Percentiles rank a stretch among this genome's conserved stretches.
Evolutionary conservation across 1,140 invertebrate genomes (phyloP).

Genomic region (Phenacoccus solenopsis): DNA sequence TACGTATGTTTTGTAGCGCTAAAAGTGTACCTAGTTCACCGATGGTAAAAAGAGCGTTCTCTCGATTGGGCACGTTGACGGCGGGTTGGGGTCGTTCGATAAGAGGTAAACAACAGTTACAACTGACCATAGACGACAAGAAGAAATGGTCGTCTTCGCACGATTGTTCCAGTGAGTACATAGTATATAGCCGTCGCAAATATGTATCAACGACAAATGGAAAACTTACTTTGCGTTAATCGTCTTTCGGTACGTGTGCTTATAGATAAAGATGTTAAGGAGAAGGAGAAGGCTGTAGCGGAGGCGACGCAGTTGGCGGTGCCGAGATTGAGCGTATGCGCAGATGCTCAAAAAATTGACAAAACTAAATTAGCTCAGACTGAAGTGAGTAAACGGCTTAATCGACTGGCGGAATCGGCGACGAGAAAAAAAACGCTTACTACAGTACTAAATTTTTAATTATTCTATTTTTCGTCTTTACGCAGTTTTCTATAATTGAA

Average conservation of each 20-base stretch:
- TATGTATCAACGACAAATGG: too few species aligned
- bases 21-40: constrained; percentile 88
- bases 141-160: constrained; percentile 86
- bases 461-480: constrained; percentile 27
- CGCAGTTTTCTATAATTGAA: constrained; percentile 82
- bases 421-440: not conserved
- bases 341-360: constrained; percentile 86
- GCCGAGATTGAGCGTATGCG: constrained; percentile 78
- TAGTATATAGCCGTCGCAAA: too few species aligned
- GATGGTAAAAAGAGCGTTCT: constrained; percentile 87
- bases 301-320: constrained; percentile 55
- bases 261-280: constrained; percentile 59
- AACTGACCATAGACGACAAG: constrained; percentile 66
- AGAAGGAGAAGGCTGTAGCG: constrained; percentile 57
- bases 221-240: too few species aligned
- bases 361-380: constrained; percentile 78
- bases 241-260: too few species aligned
- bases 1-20: too few species aligned
- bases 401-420: not conserved
- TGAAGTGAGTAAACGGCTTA: constrained; percentile 52
- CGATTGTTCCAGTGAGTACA: constrained; percentile 69
- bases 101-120: constrained; percentile 52
- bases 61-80: constrained; percentile 71
- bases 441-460: not conserved
- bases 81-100: constrained; percentile 79